phyloP scores from a whole-genome alignment of 2,113 vertebrate genomes.

The Elephas maximus region DNA sequence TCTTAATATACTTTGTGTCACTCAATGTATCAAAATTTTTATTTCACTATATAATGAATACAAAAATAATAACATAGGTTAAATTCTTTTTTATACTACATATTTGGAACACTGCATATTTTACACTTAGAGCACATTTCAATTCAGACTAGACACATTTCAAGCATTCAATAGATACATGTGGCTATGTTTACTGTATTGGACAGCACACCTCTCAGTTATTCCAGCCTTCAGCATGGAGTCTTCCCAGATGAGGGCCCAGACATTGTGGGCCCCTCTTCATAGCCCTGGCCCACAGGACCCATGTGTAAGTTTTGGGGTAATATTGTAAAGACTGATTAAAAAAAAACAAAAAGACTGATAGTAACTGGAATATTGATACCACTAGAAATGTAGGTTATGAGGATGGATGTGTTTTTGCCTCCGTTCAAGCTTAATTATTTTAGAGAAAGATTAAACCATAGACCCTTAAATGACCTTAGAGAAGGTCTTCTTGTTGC shows the following conservation, averaged over 20 bases:
- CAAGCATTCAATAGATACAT: not conserved
- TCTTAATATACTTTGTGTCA: slow-evolving; percentile 38
- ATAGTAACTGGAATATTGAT: not conserved
- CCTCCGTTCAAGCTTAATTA: not conserved
- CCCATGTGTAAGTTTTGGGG: not conserved
- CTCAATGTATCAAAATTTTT: not conserved
- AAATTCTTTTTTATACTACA: not conserved
- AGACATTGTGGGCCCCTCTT: not conserved
- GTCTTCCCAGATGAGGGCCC: not conserved
- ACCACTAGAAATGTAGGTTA: not conserved
- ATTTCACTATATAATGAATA: slow-evolving; percentile 17
- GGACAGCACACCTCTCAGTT: not conserved
- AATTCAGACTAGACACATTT: not conserved
- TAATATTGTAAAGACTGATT: not conserved
- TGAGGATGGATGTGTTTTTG: not conserved
- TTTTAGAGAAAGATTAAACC: slow-evolving; percentile 3
- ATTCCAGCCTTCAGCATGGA: not conserved
- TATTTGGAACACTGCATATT: not conserved
- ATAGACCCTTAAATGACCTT: not conserved
- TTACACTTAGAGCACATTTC: not conserved
- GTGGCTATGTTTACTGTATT: not conserved
- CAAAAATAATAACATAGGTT: not conserved
- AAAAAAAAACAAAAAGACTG: not conserved
- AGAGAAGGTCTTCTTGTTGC: not conserved
- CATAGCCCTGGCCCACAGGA: not conserved